Conservation (phyloP, 2,888 invertebrate genomes). For the Stenotaenia linearis region DNA sequence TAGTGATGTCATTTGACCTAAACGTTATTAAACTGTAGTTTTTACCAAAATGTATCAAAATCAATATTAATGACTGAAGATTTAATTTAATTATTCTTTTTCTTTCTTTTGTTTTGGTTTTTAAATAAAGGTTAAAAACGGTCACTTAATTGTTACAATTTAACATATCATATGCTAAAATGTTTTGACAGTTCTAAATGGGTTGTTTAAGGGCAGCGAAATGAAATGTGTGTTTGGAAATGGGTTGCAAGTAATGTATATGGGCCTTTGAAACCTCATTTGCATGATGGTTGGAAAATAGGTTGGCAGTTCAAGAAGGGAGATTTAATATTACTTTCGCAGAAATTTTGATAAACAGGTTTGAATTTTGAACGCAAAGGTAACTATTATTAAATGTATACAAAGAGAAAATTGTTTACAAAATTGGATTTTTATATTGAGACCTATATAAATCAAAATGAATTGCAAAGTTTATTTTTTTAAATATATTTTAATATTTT, state of each 20-base stretch:
- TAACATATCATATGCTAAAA: not conserved
- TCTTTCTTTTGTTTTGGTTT: not conserved
- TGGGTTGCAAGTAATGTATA: not conserved
- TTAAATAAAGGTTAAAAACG: not conserved
- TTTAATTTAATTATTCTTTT: no score
- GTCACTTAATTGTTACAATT: not conserved
- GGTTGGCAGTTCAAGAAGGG: conserved; percentile 19
- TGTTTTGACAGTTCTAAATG: not conserved
- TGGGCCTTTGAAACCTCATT: conserved; percentile 12
- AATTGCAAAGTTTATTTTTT: not conserved
- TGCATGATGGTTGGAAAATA: conserved; percentile 4
- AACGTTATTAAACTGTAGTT: no score
- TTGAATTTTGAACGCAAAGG: not conserved
- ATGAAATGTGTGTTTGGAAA: not conserved
- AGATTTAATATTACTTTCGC: conserved; percentile 1
- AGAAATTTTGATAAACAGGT: conserved; percentile 2
- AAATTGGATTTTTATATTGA: not conserved
- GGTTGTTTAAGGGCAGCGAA: not conserved
- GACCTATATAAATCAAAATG: not conserved
- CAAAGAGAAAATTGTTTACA: not conserved
- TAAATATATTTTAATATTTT: not conserved
- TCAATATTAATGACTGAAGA: no score
- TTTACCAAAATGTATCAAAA: no score
- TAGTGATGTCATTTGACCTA: not conserved
- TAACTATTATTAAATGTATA: not conserved